A percentile compares a stretch with the other conserved stretches of the same genome.
These are phyloP conservation scores for Pseudochromis fuscus DNA, from an alignment of 2,797 vertebrate genomes.

Conservation along the genomic window DNA sequence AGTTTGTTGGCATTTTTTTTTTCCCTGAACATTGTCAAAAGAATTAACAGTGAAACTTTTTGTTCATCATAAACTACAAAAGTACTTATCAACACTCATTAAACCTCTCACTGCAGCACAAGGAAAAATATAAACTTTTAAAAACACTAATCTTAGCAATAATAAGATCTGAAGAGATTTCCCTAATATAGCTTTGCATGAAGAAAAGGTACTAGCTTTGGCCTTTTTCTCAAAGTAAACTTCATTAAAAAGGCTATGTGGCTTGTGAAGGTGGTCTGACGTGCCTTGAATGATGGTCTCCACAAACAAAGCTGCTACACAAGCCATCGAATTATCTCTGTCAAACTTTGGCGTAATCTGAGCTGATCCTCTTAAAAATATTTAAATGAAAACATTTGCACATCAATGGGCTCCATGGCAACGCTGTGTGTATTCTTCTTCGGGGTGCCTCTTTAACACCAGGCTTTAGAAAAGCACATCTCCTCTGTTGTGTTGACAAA, in stretches of 20 bases:
- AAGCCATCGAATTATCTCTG: constrained; percentile 90
- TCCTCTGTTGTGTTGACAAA: constrained; percentile 89
- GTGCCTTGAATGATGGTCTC: constrained; percentile 87
- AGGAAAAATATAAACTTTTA: constrained; percentile 47
- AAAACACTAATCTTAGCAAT: constrained; percentile 19
- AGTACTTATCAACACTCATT: neutral
- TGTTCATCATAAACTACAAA: neutral
- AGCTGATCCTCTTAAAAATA: constrained; percentile 91
- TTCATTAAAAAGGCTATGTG: constrained; percentile 85
- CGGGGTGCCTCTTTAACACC: constrained; percentile 86
- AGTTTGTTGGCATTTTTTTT: constrained; percentile 40
- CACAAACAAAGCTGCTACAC: constrained; percentile 89
- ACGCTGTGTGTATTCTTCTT: constrained; percentile 88
- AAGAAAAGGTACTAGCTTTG: constrained; percentile 63
- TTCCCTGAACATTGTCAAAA: constrained; percentile 35
- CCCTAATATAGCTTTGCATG: constrained; percentile 36
- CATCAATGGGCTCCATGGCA: constrained; percentile 88
- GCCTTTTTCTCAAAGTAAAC: constrained; percentile 85
- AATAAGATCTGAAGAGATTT: constrained; percentile 30
- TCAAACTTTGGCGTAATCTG: constrained; percentile 92
- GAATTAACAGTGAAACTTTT: constrained; percentile 40
- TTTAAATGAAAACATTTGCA: constrained; percentile 90
- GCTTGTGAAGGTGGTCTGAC: constrained; percentile 86
- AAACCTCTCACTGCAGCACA: neutral
- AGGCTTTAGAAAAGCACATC: constrained; percentile 87